Percentiles rank a stretch among this genome's conserved stretches.
These are phyloP conservation scores for Odocoileus hemionus DNA, from an alignment of 2,113 vertebrate species.

Conservation along the genomic window DNA sequence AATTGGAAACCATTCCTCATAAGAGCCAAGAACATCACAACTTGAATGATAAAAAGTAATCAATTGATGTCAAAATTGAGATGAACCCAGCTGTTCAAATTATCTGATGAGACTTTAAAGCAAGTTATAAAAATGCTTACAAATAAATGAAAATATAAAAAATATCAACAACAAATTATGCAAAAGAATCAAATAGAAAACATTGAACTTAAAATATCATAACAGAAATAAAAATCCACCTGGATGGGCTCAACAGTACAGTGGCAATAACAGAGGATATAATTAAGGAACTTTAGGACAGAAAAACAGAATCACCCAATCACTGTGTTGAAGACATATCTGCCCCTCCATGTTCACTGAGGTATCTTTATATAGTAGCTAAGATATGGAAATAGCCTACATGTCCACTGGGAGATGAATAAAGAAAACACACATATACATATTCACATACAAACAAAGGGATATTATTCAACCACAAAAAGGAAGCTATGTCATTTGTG, in stretches of 20 bases:
- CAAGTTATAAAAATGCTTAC: not conserved
- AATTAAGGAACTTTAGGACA: not conserved
- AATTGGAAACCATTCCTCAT: not conserved
- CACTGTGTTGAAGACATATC: not conserved
- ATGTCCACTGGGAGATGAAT: not conserved
- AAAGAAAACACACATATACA: not conserved
- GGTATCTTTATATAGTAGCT: not conserved
- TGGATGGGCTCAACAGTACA: not conserved
- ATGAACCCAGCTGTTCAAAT: not conserved
- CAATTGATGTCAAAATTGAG: not conserved
- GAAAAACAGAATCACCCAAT: not conserved
- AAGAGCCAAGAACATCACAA: not conserved
- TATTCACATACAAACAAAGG: not conserved
- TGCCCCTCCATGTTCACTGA: not conserved
- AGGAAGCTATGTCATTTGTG: not conserved
- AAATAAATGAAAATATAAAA: not conserved
- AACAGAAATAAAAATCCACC: not conserved
- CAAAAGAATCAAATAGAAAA: not conserved
- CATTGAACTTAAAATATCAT: not conserved
- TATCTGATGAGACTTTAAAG: not conserved
- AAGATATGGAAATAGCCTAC: not conserved
- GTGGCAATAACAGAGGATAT: not conserved
- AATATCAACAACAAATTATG: not conserved
- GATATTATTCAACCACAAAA: not conserved
- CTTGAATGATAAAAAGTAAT: not conserved